Percentiles rank a stretch among this genome's conserved stretches.
These are phyloP conservation scores for Apamea epomidion DNA, from an alignment of 2,888 invertebrate genomes.

Conservation along the genomic window DNA sequence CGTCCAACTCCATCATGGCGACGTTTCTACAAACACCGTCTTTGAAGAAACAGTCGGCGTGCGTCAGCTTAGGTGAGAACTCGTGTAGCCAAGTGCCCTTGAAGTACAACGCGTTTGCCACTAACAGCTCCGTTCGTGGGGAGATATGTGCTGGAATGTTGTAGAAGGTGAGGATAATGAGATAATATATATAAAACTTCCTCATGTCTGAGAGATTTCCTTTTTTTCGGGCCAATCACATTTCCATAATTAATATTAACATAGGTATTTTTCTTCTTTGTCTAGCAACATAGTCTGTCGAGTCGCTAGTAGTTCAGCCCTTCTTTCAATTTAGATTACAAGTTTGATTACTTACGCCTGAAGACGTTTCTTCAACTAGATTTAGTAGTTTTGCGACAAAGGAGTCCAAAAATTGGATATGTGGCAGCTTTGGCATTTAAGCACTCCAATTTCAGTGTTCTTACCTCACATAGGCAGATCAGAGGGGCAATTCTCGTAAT, in stretches of 20 bases:
- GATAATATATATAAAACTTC: not conserved
- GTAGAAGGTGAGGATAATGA: not conserved
- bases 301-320: not conserved
- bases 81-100: conserved; percentile 91
- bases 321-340: not conserved
- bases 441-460: not conserved
- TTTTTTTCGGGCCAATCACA: not conserved
- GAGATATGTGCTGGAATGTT: conserved; percentile 83
- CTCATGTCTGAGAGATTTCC: not conserved
- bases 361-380: not conserved
- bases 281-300: not conserved
- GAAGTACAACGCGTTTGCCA: conserved; percentile 92
- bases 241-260: not conserved
- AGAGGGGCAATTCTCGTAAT: no score
- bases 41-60: conserved; percentile 88
- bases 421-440: not conserved
- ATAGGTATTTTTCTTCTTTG: not conserved
- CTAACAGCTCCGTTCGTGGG: conserved; percentile 87
- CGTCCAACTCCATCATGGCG: conserved; percentile 91
- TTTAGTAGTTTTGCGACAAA: not conserved
- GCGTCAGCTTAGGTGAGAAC: conserved; percentile 89
- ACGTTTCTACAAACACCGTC: conserved; percentile 85
- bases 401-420: not conserved
- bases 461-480: not conserved
- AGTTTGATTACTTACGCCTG: not conserved